phyloP scores from a whole-genome alignment of 2,797 vertebrate genomes.

The Xiphorhynchus erythropygius region DNA sequence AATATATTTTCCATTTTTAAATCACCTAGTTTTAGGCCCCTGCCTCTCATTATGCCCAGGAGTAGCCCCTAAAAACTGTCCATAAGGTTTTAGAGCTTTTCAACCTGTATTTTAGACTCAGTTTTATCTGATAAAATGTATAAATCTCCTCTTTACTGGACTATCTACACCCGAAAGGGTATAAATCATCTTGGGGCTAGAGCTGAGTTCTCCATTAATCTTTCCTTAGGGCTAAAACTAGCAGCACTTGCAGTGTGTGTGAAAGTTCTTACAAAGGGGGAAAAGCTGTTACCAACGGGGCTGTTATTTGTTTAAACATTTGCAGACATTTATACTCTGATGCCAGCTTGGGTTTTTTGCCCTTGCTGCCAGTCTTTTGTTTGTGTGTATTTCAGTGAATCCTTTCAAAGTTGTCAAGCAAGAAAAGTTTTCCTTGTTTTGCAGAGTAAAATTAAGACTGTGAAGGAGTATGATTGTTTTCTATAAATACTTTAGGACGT shows the following conservation, averaged over 20 bases:
- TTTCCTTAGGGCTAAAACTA: neutral
- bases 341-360: neutral
- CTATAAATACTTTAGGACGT: neutral
- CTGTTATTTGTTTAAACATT: slow-evolving; percentile 33
- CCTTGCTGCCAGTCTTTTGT: neutral
- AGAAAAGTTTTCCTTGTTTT: neutral
- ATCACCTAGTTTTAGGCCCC: neutral
- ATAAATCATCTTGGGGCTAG: neutral
- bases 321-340: neutral
- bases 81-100: neutral
- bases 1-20: neutral
- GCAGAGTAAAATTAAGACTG: neutral
- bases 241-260: neutral
- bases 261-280: neutral
- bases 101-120: neutral
- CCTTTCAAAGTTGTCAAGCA: neutral
- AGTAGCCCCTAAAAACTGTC: neutral
- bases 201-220: slow-evolving; percentile 19
- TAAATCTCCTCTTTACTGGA: neutral
- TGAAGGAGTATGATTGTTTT: neutral
- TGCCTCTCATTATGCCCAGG: neutral
- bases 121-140: neutral
- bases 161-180: neutral
- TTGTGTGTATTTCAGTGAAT: neutral
- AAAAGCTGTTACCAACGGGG: neutral